phyloP scores from a whole-genome alignment of 1,140 invertebrate species.

The Prorops nasuta region DNA sequence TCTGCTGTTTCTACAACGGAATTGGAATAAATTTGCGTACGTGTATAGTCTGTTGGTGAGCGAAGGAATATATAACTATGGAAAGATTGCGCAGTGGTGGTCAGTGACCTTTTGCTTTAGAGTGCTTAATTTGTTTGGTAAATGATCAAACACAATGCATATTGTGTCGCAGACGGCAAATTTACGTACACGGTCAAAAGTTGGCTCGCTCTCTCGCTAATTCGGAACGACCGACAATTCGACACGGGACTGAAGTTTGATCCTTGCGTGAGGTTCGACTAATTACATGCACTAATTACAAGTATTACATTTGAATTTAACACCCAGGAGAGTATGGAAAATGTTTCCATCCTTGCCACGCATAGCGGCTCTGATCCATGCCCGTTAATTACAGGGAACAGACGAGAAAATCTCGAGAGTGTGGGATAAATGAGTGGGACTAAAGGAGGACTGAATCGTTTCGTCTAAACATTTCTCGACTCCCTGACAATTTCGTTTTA shows the following conservation, averaged over 20 bases:
- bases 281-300: constrained; percentile 19
- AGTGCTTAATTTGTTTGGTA: no score
- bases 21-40: no score
- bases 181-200: no score
- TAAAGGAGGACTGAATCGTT: neutral
- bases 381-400: constrained; percentile 9
- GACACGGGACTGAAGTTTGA: constrained; percentile 11
- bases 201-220: no score
- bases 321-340: neutral
- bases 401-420: neutral
- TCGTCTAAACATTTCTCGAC: constrained; percentile 2
- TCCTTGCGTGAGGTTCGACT: constrained; percentile 10
- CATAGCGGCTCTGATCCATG: constrained; percentile 1
- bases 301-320: constrained; percentile 23
- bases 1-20: no score
- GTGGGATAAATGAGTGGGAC: constrained; percentile 2
- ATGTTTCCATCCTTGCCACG: neutral
- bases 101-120: no score
- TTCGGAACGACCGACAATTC: no score
- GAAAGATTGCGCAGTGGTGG: no score
- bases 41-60: no score
- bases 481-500: neutral
- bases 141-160: no score
- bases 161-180: no score
- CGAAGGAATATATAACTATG: no score